Evolutionary conservation across 2,113 vertebrate genomes (phyloP), one percentile per base, ranked within the genome.

Genomic region (Pygoscelis adeliae): DNA sequence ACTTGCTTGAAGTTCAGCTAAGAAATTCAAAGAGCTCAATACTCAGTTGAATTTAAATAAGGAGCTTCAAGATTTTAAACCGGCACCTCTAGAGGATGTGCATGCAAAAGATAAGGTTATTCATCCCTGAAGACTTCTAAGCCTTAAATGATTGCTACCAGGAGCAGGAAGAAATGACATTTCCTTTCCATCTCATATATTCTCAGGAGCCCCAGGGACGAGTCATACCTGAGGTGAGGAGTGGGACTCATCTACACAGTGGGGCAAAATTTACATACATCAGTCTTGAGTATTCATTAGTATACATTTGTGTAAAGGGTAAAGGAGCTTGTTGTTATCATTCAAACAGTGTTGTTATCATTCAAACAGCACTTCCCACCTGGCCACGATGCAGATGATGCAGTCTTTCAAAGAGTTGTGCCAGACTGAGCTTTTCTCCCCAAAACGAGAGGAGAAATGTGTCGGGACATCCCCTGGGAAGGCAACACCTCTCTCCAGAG

Each of bases 21-120:
- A 83, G 85, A 62, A 93, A 94, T 67, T 86, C 63, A 83, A 83
- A 70, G 34, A 77, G 90, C 79, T 90, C 58, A 49, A 16, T 76
- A 69, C 81, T 85, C 90, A 30, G 79, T 10, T 74, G 86, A 85
- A 95, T 92, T 93, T 86, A 84, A 97, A 87, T 93, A 87, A 88
- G 56, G 65, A 89, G 72, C 86, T 95, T 90, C 83, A 87, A 52
- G 71, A 92, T 91, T 89, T 93, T 92, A 92, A 94, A 82, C 76
- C 16, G 4, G 59, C 52, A 89, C 38, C 72, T 92, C 89, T 67
- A 29, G 88, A 95, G 90, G 59, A 94, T 63, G 80, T 93, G 91
- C 77, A 82, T 29, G 81, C 61, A 63, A 79, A 73, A 95, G 89
- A 87, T 87, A 95, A 95, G 40, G 61, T 92, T 95, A 89, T 63